A percentile compares a stretch with the other conserved stretches of the same genome.
Evolutionary conservation across 2,888 invertebrate genomes (phyloP).

Genomic region (Busseola fusca): DNA sequence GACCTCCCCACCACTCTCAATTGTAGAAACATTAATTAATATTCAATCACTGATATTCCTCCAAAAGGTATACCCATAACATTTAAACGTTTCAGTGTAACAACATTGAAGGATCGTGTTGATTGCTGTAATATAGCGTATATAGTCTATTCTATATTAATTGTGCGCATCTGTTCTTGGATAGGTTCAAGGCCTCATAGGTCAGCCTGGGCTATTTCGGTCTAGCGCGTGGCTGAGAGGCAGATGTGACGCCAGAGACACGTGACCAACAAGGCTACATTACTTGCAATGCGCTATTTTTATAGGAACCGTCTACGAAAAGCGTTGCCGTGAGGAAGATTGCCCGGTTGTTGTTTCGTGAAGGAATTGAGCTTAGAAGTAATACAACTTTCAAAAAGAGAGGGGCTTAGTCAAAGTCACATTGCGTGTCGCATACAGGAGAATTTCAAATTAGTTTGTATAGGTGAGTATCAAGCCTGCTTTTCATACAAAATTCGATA

Average conservation of each 20-base stretch:
- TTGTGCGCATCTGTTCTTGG: constrained; percentile 43
- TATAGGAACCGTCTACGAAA: constrained; percentile 21
- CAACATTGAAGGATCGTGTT: constrained; percentile 26
- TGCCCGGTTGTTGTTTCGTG: background rate
- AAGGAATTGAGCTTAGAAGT: constrained; percentile 7
- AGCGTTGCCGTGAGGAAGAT: constrained; percentile 17
- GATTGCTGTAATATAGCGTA: constrained; percentile 40
- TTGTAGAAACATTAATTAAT: constrained; percentile 18
- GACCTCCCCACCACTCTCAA: background rate
- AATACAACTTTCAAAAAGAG: background rate
- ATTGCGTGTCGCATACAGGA: background rate
- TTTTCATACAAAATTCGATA: constrained; percentile 12
- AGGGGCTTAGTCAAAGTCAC: background rate
- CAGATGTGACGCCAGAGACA: constrained; percentile 36
- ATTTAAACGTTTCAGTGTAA: constrained; percentile 12
- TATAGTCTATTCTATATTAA: constrained; percentile 39
- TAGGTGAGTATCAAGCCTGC: background rate
- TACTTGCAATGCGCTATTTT: constrained; percentile 52
- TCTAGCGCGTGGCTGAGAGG: constrained; percentile 48
- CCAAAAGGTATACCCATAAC: background rate
- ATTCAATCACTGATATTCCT: constrained; percentile 8
- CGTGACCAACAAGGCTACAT: constrained; percentile 51
- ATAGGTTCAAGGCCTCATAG: constrained; percentile 60
- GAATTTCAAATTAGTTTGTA: constrained; percentile 9
- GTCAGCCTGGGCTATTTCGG: constrained; percentile 60